Base-by-base conservation (phyloP, 2,797 vertebrate genomes). In the Lateolabrax maculatus region DNA sequence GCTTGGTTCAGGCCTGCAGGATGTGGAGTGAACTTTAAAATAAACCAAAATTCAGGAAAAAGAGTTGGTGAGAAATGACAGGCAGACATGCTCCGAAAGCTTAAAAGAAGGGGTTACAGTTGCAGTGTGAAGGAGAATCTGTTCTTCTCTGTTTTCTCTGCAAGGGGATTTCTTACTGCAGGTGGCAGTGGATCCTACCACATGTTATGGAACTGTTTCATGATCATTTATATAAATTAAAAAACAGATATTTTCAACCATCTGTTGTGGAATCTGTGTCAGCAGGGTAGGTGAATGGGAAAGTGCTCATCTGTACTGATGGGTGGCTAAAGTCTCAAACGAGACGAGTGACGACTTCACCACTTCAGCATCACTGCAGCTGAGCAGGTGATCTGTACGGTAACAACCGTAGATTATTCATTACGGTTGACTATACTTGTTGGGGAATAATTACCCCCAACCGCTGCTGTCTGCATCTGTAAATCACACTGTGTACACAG, bases 191-290 rank as follows among this genome's bases (percentile, higher is more conserved):
- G 8, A 66, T 44, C 48, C 53, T 51, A 46, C 16, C 36, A 56
- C 39, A 62, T 73, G 23, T 49, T 53, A 41, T 5, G 0, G 1
- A 57, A 56, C n/a, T 55, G 44, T 75, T 74, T 63, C 15, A 67
- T 64, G 71, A 51, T 60, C 51, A 71, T 77, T 82, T 51, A 39
- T 49, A 60, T 31, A 34, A 61, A 83, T 69, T 49, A 72, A 82
- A 72, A 44, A 6, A 31, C 0, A 13, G 5, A 71, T n/a, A 56
- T 55, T 72, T 83, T 67, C 1, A 73, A 73, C 13, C 6, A 5
- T 6, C 23, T 39, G 12, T 27, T 52, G n/a, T 70, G 15, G 3
- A 41, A 37, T 78, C 21, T 56, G 41, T 74, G 27, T 12, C 43
- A 29, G 27, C 0, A 10, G 18, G 25, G 0, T 25, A 44, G 6